Percentiles rank a stretch among this genome's conserved stretches.
phyloP scores from a whole-genome alignment of 2,113 vertebrate genomes.

The Himantopus leucocephalus region DNA sequence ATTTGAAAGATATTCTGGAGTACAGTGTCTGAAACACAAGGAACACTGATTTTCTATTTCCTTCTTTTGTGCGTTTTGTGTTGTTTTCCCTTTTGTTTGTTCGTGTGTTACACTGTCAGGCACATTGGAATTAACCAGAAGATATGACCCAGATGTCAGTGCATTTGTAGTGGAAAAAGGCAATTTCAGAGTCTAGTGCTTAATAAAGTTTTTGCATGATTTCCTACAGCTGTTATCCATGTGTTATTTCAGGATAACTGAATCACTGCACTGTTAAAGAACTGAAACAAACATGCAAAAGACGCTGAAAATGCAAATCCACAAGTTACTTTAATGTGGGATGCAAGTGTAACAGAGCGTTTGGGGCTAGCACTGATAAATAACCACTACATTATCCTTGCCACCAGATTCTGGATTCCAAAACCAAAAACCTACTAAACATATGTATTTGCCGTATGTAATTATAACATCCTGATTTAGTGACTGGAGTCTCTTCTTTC shows the following conservation, averaged over 20 bases:
- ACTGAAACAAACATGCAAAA: constrained; percentile 19
- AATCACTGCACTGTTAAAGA: constrained; percentile 17
- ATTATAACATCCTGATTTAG: neutral
- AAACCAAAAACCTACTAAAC: constrained; percentile 2
- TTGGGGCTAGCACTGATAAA: neutral
- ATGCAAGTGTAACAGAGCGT: neutral
- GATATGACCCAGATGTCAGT: constrained; percentile 58
- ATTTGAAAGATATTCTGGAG: neutral
- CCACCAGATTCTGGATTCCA: neutral
- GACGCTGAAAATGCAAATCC: neutral
- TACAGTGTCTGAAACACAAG: neutral
- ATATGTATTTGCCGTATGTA: neutral
- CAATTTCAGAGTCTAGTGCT: constrained; percentile 59
- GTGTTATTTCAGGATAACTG: constrained; percentile 58
- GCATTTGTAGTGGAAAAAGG: constrained; percentile 59
- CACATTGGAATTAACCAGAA: constrained; percentile 34
- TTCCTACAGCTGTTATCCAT: constrained; percentile 64
- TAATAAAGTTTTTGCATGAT: constrained; percentile 63
- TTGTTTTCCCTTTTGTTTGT: neutral
- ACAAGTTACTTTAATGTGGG: constrained; percentile 12
- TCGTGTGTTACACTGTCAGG: neutral
- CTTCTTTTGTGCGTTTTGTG: neutral
- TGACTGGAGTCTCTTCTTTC: neutral
- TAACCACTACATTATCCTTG: neutral
- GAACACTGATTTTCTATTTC: neutral